Conservation (phyloP, 2,888 invertebrate species). For the Epicampocera succincta region DNA sequence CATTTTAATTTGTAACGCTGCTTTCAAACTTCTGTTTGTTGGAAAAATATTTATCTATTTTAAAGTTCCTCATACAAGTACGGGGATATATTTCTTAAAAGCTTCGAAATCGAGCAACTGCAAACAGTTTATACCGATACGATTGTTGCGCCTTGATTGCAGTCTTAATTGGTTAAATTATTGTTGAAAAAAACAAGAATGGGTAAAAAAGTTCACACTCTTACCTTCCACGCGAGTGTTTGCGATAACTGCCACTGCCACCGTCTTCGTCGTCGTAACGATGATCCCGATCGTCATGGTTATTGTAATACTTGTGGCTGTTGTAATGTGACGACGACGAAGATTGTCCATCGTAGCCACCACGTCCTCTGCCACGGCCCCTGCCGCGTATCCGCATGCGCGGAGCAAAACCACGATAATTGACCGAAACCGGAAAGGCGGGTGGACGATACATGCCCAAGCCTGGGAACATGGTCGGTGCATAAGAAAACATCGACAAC, state of each 20-base stretch:
- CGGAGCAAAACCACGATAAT: slow-evolving; percentile 79
- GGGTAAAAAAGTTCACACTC: too few relatives aligned
- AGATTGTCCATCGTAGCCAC: slow-evolving; percentile 73
- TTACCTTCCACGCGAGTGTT: slow-evolving; percentile 76
- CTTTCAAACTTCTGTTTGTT: too few relatives aligned
- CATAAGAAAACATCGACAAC: slow-evolving; percentile 79
- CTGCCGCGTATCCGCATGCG: slow-evolving; percentile 82
- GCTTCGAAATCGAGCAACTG: too few relatives aligned
- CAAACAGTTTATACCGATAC: too few relatives aligned
- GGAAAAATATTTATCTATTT: too few relatives aligned
- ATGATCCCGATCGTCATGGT: slow-evolving; percentile 81
- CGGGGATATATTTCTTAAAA: too few relatives aligned
- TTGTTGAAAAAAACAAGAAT: too few relatives aligned
- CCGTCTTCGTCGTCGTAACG: slow-evolving; percentile 83
- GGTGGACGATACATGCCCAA: slow-evolving; percentile 77
- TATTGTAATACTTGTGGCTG: slow-evolving; percentile 84
- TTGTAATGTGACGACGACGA: slow-evolving; percentile 75
- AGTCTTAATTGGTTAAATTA: too few relatives aligned
- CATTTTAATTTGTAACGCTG: too few relatives aligned
- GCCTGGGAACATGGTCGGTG: slow-evolving; percentile 77
- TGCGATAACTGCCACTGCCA: slow-evolving; percentile 82
- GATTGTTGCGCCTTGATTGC: too few relatives aligned
- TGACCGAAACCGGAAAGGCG: slow-evolving; percentile 75
- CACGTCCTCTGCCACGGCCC: slow-evolving; percentile 79
- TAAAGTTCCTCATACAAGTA: too few relatives aligned